Conservation (phyloP, 92 coral and sea anemone genomes). For the Paragorgia papillata region DNA sequence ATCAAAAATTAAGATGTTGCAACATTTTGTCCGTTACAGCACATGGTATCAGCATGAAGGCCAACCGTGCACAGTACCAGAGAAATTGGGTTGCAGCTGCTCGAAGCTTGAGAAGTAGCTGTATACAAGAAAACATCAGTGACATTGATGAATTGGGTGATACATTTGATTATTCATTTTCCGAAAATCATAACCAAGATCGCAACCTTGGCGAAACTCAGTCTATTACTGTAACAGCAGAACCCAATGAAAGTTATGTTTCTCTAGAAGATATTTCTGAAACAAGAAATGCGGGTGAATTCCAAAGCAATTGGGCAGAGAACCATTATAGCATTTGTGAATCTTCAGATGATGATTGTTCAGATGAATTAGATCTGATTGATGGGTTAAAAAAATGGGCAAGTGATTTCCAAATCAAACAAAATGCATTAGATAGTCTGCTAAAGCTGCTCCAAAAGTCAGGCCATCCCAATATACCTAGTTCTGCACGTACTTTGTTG, state of each 20-base stretch:
- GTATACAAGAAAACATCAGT: too few species aligned
- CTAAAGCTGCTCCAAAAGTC: not conserved
- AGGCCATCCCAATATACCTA: constrained; percentile 1
- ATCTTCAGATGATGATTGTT: not conserved
- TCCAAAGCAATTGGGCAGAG: not conserved
- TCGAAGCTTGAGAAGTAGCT: not conserved
- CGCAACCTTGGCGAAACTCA: too few species aligned
- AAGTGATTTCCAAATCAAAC: not conserved
- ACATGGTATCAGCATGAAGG: not conserved
- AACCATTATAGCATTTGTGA: not conserved
- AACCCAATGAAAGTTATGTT: not conserved
- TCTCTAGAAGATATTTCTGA: not conserved
- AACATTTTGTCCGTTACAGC: not conserved
- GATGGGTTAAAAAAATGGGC: not conserved
- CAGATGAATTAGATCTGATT: not conserved
- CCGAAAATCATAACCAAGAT: too few species aligned
- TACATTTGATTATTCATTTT: too few species aligned
- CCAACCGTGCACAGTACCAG: not conserved
- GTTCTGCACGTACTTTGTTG: not conserved
- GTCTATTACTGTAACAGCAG: not conserved
- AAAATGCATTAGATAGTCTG: constrained; percentile 9
- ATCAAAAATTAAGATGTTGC: too few species aligned
- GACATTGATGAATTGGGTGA: too few species aligned
- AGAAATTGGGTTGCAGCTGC: constrained; percentile 3
- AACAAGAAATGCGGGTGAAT: not conserved